These are phyloP conservation scores for Tiphia femorata DNA, from an alignment of 2,888 invertebrate species.

Conservation along the genomic window DNA sequence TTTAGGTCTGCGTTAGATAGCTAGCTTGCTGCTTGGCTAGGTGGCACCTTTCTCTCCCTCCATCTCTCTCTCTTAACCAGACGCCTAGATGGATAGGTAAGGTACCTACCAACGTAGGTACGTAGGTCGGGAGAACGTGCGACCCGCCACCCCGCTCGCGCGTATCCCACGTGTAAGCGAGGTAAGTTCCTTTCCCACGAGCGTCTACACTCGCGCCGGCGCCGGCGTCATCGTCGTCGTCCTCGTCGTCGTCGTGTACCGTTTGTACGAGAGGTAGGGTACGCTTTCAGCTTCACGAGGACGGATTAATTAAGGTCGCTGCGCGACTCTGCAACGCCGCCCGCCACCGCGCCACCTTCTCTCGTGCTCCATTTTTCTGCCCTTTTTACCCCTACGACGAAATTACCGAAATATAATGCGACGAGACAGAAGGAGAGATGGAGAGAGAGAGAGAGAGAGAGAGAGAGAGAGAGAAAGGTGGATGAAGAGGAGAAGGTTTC, in stretches of 20 bases:
- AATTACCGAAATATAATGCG: constrained; percentile 4
- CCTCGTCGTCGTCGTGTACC: constrained; percentile 16
- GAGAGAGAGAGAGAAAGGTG: too few relatives aligned
- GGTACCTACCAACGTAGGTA: too few relatives aligned
- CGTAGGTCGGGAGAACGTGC: too few relatives aligned
- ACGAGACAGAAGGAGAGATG: neutral
- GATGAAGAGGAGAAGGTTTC: too few relatives aligned
- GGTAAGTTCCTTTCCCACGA: constrained; percentile 44
- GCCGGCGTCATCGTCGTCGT: neutral
- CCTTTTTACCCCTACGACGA: neutral
- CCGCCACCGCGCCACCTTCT: constrained; percentile 4
- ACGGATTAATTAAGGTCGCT: constrained; percentile 39
- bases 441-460: too few relatives aligned
- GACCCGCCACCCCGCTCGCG: too few relatives aligned
- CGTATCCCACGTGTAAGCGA: constrained; percentile 6
- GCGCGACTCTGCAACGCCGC: neutral
- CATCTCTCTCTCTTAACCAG: too few relatives aligned
- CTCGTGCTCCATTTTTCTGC: constrained; percentile 11
- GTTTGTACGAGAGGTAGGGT: constrained; percentile 11
- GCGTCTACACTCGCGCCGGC: constrained; percentile 5
- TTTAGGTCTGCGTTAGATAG: too few relatives aligned
- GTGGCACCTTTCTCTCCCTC: too few relatives aligned
- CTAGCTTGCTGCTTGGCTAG: too few relatives aligned
- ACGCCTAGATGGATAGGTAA: too few relatives aligned
- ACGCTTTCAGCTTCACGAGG: constrained; percentile 19